These are phyloP conservation scores for Potamarius usumacintae DNA, from an alignment of 2,113 vertebrate species.

Conservation along the genomic window DNA sequence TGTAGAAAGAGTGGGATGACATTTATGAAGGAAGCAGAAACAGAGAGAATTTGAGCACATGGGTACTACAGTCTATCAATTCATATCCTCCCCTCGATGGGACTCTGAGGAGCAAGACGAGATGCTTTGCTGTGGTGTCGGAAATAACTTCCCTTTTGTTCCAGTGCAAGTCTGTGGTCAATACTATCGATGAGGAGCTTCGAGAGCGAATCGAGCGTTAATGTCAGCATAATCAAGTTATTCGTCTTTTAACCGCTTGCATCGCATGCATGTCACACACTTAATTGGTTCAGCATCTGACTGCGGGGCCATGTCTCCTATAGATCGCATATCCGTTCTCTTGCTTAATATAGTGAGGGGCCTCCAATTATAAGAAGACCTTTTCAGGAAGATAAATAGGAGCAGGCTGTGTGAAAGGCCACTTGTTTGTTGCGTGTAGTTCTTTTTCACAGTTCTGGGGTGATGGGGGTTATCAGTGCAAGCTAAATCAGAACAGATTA, in stretches of 20 bases:
- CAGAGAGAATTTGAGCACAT: conserved; percentile 17
- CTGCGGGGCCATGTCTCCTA: neutral
- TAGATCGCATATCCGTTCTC: conserved; percentile 23
- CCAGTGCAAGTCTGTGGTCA: conserved; percentile 39
- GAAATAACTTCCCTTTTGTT: conserved; percentile 39
- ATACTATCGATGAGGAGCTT: conserved; percentile 54
- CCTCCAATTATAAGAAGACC: conserved; percentile 55
- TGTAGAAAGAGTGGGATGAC: conserved; percentile 65
- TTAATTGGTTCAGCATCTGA: conserved; percentile 48
- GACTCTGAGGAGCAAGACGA: conserved; percentile 33
- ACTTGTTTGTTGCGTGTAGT: conserved; percentile 43
- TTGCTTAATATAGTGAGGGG: conserved; percentile 44
- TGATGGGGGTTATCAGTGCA: conserved; percentile 64
- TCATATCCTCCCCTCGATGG: conserved; percentile 25
- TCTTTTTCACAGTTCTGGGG: conserved; percentile 22
- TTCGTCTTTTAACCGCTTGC: conserved; percentile 52
- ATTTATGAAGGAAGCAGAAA: conserved; percentile 68
- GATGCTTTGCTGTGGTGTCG: conserved; percentile 13
- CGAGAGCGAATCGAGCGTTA: conserved; percentile 47
- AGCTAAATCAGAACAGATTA: conserved; percentile 72
- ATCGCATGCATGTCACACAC: conserved; percentile 52
- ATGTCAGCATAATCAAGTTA: conserved; percentile 58
- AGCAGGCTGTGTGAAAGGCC: conserved; percentile 40
- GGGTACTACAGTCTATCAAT: conserved; percentile 40
- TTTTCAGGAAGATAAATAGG: conserved; percentile 56